A percentile compares a stretch with the other conserved stretches of the same genome.
Conservation (phyloP, 1,140 invertebrate genomes). For the Pectinophora gossypiella region DNA sequence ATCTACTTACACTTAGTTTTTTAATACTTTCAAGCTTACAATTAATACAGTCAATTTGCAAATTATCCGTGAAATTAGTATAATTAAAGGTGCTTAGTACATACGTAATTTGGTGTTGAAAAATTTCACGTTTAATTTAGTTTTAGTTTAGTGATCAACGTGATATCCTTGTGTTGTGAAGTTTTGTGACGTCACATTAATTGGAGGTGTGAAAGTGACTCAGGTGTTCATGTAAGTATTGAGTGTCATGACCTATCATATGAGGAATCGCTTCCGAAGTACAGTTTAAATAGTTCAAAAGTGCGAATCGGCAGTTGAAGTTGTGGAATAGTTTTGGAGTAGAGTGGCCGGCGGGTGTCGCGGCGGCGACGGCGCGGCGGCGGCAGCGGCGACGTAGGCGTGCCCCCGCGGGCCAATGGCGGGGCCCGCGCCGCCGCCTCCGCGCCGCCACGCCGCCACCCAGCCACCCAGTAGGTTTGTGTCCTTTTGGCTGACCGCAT, state of each 20-base stretch:
- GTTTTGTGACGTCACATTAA: not conserved
- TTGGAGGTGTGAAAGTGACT: not conserved
- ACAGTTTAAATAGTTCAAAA: constrained; percentile 17
- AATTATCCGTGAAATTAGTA: not conserved
- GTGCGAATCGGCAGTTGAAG: constrained; percentile 17
- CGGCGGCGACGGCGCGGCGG: constrained; percentile 29
- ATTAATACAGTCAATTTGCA: no score
- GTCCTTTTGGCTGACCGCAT: constrained; percentile 77
- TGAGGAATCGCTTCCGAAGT: not conserved
- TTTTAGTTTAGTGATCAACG: not conserved
- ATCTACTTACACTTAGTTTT: no score
- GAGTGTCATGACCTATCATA: not conserved
- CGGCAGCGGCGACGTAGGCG: constrained; percentile 51
- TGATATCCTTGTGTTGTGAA: no score
- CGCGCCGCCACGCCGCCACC: constrained; percentile 44
- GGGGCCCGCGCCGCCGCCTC: constrained; percentile 56
- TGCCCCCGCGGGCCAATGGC: constrained; percentile 64
- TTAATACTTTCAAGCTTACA: no score
- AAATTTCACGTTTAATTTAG: not conserved
- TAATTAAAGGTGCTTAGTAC: no score
- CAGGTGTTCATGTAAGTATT: not conserved
- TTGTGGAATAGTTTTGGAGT: constrained; percentile 28
- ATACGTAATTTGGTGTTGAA: not conserved
- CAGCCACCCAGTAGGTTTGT: constrained; percentile 74
- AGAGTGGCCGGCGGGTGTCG: constrained; percentile 24